phyloP scores from a whole-genome alignment of 2,888 invertebrate species.

The Scaptomyza cyrtandrae region DNA sequence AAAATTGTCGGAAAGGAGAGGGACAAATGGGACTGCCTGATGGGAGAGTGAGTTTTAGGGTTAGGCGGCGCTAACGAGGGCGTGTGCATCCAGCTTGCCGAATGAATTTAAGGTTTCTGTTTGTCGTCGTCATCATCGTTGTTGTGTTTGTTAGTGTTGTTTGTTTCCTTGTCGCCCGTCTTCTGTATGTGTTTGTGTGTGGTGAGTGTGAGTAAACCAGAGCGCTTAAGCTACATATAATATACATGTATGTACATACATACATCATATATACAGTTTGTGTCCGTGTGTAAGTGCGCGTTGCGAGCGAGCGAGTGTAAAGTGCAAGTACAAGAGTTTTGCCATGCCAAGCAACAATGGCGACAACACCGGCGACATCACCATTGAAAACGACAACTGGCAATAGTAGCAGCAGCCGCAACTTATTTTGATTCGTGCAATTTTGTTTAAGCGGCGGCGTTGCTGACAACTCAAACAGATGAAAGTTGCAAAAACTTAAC shows the following conservation, averaged over 20 bases:
- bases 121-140: constrained; percentile 52
- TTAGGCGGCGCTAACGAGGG: constrained; percentile 33
- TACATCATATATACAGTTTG: too few relatives aligned
- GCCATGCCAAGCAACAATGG: constrained; percentile 73
- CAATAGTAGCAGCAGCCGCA: constrained; percentile 34
- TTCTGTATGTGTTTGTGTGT: too few relatives aligned
- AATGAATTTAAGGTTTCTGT: constrained; percentile 71
- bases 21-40: constrained; percentile 9
- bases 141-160: too few relatives aligned
- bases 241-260: too few relatives aligned
- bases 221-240: too few relatives aligned
- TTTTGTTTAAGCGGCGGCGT: constrained; percentile 72
- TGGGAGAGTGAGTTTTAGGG: constrained; percentile 21
- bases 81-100: constrained; percentile 70
- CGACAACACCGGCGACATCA: constrained; percentile 63
- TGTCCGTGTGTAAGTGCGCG: constrained; percentile 10
- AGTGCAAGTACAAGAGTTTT: constrained; percentile 75
- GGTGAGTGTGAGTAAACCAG: too few relatives aligned
- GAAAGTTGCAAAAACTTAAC: too few relatives aligned
- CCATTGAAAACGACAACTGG: constrained; percentile 26
- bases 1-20: constrained; percentile 17
- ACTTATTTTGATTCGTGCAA: constrained; percentile 67
- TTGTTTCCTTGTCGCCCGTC: too few relatives aligned
- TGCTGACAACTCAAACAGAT: constrained; percentile 33
- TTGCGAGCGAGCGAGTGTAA: constrained; percentile 69